Evolutionary conservation across 2,113 vertebrate genomes (phyloP).

Genomic region (Sarotherodon lohbergeri): DNA sequence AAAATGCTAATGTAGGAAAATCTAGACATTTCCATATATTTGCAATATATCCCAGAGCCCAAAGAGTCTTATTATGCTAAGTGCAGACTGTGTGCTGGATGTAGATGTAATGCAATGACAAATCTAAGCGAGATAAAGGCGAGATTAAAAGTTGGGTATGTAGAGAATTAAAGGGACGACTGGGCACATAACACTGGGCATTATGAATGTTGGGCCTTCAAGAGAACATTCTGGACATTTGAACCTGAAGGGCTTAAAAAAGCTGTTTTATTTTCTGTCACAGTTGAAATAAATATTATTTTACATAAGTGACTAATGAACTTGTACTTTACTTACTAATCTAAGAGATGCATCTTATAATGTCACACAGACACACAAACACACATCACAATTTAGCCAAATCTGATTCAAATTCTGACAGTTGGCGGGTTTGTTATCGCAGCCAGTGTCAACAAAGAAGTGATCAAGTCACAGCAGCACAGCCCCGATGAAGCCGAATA

Average conservation of each 20-base stretch:
- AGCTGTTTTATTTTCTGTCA: neutral
- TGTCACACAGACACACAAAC: neutral
- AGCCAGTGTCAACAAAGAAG: neutral
- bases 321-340: neutral
- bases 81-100: conserved; percentile 9
- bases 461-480: neutral
- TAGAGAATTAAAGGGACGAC: neutral
- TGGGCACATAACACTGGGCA: neutral
- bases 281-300: neutral
- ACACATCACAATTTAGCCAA: neutral
- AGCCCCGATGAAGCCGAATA: neutral
- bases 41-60: conserved; percentile 49
- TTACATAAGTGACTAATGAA: neutral
- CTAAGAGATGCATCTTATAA: neutral
- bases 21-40: conserved; percentile 59
- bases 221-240: neutral
- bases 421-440: neutral
- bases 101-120: conserved; percentile 8
- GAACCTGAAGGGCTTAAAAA: neutral
- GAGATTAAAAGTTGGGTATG: conserved; percentile 23
- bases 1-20: conserved; percentile 75
- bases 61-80: conserved; percentile 46
- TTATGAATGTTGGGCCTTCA: neutral
- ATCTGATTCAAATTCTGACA: neutral
- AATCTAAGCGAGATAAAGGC: conserved; percentile 13